These are phyloP conservation scores for Eupithecia centaureata DNA, from an alignment of 2,888 invertebrate genomes.

Conservation along the genomic window DNA sequence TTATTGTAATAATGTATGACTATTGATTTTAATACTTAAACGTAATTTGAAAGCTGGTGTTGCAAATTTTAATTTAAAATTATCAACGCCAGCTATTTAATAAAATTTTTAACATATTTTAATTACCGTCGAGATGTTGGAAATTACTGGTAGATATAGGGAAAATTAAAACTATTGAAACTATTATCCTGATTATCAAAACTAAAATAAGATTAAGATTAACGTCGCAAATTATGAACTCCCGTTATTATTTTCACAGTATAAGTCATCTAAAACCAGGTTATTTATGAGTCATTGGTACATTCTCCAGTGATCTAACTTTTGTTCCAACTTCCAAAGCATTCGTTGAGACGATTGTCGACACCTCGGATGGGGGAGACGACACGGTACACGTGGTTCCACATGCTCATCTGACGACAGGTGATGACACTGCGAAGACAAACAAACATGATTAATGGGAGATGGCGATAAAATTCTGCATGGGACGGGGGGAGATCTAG, in stretches of 20 bases:
- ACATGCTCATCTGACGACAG: conserved; percentile 37
- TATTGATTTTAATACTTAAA: too few species aligned
- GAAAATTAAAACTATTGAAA: too few species aligned
- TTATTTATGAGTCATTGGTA: neutral
- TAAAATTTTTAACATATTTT: too few species aligned
- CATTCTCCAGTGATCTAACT: conserved; percentile 5
- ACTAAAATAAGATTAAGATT: neutral
- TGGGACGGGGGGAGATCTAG: conserved; percentile 18
- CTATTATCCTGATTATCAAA: too few species aligned
- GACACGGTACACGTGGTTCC: conserved; percentile 53
- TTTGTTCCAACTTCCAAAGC: conserved; percentile 20
- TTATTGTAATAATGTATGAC: too few species aligned
- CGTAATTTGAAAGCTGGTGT: too few species aligned
- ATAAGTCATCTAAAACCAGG: neutral
- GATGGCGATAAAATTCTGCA: conserved; percentile 40
- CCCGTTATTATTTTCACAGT: neutral
- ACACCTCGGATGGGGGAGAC: conserved; percentile 41
- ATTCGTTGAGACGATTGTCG: conserved; percentile 42
- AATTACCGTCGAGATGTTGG: neutral
- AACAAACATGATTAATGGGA: conserved; percentile 46
- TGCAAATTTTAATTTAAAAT: too few species aligned
- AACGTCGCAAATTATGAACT: neutral
- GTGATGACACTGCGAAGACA: conserved; percentile 45
- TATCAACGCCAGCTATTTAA: too few species aligned
- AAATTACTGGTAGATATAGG: too few species aligned